Evolutionary conservation across 2,113 vertebrate genomes (phyloP).

Genomic region (Colaptes auratus): DNA sequence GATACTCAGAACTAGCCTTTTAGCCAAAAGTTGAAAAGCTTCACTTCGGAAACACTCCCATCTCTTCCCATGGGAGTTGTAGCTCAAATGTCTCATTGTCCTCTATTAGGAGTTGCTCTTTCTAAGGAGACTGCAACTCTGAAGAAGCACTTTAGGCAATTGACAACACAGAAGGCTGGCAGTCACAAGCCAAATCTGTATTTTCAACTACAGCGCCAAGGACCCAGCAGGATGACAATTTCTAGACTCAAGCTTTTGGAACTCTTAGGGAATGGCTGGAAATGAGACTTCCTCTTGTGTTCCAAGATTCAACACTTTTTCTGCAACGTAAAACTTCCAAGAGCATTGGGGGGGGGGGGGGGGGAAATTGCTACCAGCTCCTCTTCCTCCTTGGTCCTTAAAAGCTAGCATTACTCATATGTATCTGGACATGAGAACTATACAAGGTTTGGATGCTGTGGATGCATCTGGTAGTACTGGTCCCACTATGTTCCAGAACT

Average conservation of each 20-base stretch:
- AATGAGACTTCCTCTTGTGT: neutral
- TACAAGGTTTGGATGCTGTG: neutral
- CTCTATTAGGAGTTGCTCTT: neutral
- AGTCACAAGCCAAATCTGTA: neutral
- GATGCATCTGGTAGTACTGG: neutral
- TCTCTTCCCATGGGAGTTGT: neutral
- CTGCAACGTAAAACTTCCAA: neutral
- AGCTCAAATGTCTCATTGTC: neutral
- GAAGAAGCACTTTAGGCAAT: neutral
- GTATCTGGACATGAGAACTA: neutral
- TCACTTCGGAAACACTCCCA: neutral
- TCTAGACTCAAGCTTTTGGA: neutral
- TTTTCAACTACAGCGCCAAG: neutral
- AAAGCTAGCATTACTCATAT: neutral
- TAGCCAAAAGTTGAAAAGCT: conserved; percentile 21
- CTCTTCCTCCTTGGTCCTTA: neutral
- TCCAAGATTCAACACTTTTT: neutral
- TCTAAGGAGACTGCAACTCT: neutral
- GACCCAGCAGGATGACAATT: neutral
- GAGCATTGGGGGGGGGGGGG: neutral
- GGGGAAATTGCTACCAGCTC: neutral
- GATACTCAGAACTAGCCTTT: conserved; percentile 14
- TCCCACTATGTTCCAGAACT: neutral
- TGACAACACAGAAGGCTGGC: neutral
- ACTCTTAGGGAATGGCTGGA: neutral